A percentile compares a stretch with the other conserved stretches of the same genome.
These are phyloP conservation scores for Neodon shergylaensis DNA, from an alignment of 2,113 vertebrate species.

Conservation along the genomic window DNA sequence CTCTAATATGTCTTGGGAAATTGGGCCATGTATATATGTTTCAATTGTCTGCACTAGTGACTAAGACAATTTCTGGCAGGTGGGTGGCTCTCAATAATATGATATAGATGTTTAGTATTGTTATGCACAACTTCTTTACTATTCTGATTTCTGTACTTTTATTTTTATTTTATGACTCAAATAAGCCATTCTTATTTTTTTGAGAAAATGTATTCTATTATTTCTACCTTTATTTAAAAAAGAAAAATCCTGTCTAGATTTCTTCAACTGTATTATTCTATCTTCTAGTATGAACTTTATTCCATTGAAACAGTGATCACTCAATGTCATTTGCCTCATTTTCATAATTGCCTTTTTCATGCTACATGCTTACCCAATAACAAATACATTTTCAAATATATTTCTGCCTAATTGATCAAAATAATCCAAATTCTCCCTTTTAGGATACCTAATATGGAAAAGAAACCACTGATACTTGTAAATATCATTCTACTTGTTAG, in stretches of 20 bases:
- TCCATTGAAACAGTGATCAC: not conserved
- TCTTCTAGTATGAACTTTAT: not conserved
- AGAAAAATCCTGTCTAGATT: not conserved
- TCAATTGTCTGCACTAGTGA: not conserved
- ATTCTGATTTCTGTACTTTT: not conserved
- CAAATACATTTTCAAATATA: constrained; percentile 2
- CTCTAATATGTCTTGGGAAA: not conserved
- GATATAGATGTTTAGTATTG: not conserved
- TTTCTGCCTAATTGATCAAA: not conserved
- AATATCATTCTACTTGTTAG: not conserved
- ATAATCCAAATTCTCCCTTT: not conserved
- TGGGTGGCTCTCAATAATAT: not conserved
- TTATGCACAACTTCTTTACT: not conserved
- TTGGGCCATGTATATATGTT: not conserved
- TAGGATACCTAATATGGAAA: not conserved
- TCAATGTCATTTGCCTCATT: not conserved
- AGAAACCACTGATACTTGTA: not conserved
- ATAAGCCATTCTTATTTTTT: not conserved
- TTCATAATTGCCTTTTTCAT: not conserved
- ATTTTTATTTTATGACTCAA: not conserved
- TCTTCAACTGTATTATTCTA: not conserved
- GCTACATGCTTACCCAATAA: not conserved
- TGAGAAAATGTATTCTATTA: not conserved
- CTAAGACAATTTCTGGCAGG: not conserved
- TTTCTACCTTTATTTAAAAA: constrained; percentile 9